A percentile compares a stretch with the other conserved stretches of the same genome.
Evolutionary conservation across 2,888 invertebrate genomes (phyloP).

Genomic region (Dynastes maya): DNA sequence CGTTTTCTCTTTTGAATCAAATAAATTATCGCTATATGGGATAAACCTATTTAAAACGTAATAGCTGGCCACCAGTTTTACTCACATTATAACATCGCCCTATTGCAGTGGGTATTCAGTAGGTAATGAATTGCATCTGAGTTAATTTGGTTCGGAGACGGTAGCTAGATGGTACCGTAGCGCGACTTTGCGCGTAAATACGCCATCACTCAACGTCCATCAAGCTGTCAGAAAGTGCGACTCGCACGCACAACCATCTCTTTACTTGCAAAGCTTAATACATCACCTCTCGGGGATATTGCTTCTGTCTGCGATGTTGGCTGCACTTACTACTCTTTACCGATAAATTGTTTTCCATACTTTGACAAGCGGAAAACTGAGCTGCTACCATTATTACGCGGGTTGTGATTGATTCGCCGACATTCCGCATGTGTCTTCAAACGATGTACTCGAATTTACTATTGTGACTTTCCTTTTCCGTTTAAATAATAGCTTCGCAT

Average conservation of each 20-base stretch:
- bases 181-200: conserved; percentile 63
- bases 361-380: conserved; percentile 57
- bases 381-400: conserved; percentile 52
- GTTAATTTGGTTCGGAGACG: conserved; percentile 54
- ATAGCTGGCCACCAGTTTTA: conserved; percentile 13
- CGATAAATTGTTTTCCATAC: conserved; percentile 58
- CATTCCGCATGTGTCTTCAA: conserved; percentile 49
- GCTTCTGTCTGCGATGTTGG: conserved; percentile 55
- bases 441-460: conserved; percentile 50
- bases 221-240: conserved; percentile 63
- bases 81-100: not conserved
- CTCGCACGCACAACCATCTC: conserved; percentile 62
- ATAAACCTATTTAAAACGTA: not conserved
- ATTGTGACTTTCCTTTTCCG: conserved; percentile 47
- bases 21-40: not conserved
- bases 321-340: conserved; percentile 53
- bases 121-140: conserved; percentile 53
- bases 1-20: not conserved
- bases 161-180: conserved; percentile 49
- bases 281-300: conserved; percentile 59
- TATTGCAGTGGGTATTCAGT: conserved; percentile 40
- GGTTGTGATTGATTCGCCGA: conserved; percentile 45
- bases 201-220: conserved; percentile 66
- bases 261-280: conserved; percentile 57
- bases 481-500: conserved; percentile 55